Percentiles rank a stretch among this genome's conserved stretches.
These are phyloP conservation scores for Pseudorectes ferrugineus DNA, from an alignment of 2,113 vertebrate species.

Conservation along the genomic window DNA sequence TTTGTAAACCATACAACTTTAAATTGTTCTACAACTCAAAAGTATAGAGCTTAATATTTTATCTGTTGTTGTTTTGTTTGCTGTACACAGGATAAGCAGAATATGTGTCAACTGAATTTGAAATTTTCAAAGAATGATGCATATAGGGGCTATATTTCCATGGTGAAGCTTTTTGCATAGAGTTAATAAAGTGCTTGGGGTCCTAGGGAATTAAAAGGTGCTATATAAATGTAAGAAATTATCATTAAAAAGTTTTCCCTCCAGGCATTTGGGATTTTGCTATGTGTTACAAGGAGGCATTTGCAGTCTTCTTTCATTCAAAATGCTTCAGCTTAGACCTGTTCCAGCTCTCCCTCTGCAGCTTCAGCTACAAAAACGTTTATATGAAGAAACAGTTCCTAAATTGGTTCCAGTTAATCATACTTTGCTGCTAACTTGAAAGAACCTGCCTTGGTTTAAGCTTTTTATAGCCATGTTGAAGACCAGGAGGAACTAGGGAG, in stretches of 20 bases:
- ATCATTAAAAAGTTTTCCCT: conserved; percentile 62
- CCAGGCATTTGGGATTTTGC: conserved; percentile 52
- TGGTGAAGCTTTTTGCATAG: conserved; percentile 1
- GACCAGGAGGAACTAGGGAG: neutral
- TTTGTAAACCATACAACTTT: neutral
- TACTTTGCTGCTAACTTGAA: conserved; percentile 20
- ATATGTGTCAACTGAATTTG: neutral
- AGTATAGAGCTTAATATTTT: neutral
- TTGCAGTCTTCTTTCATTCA: conserved; percentile 35
- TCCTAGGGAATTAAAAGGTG: conserved; percentile 58
- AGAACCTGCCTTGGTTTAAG: neutral
- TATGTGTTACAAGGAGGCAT: neutral
- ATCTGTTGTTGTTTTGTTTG: neutral
- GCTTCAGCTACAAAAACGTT: conserved; percentile 30
- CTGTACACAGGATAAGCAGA: neutral
- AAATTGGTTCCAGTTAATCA: conserved; percentile 40
- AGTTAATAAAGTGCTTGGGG: conserved; percentile 53
- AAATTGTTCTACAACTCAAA: neutral
- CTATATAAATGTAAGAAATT: conserved; percentile 57
- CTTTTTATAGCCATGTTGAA: neutral
- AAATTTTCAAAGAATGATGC: neutral
- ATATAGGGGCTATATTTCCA: neutral
- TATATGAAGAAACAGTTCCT: conserved; percentile 32
- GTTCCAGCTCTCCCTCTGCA: neutral
- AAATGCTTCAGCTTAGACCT: conserved; percentile 34